These are phyloP conservation scores for Hippocampus zosterae DNA, from an alignment of 2,113 vertebrate genomes.

Conservation along the genomic window DNA sequence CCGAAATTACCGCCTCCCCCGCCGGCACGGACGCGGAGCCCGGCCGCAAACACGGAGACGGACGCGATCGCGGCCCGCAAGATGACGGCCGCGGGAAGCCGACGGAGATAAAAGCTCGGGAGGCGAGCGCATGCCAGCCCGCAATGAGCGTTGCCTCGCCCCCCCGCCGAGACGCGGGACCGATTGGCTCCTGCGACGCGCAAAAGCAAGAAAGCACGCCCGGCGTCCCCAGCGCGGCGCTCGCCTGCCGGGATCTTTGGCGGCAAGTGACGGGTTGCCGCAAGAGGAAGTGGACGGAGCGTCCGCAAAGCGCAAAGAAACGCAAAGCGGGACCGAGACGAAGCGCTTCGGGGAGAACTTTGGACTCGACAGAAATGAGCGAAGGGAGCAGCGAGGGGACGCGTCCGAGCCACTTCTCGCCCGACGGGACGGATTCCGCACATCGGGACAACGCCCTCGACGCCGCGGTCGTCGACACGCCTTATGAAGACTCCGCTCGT, in stretches of 20 bases:
- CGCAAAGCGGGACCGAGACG: slow-evolving; percentile 38
- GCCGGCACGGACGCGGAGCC: slow-evolving; percentile 18
- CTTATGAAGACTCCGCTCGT: not conserved
- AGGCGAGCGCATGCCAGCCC: slow-evolving; percentile 28
- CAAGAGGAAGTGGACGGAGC: slow-evolving; percentile 36
- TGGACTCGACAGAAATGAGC: not conserved
- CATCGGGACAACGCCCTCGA: not conserved
- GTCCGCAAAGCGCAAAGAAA: slow-evolving; percentile 25
- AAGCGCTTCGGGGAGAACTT: not conserved
- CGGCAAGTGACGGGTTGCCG: slow-evolving; percentile 1
- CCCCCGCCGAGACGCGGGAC: slow-evolving; percentile 22
- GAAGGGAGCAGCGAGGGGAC: not conserved
- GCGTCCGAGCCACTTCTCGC: not conserved
- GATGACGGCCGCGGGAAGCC: slow-evolving; percentile 30
- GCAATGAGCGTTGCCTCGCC: slow-evolving; percentile 38
- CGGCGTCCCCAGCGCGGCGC: slow-evolving; percentile 13
- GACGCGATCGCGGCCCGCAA: slow-evolving; percentile 5
- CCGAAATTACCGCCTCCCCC: slow-evolving; percentile 46
- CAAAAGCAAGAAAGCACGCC: slow-evolving; percentile 17
- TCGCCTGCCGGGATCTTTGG: not conserved
- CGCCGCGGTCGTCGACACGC: not conserved
- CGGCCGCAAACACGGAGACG: slow-evolving; percentile 22
- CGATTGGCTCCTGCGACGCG: not conserved
- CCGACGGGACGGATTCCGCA: not conserved
- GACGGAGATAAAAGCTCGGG: slow-evolving; percentile 32